Evolutionary conservation across 2,113 vertebrate genomes (phyloP).

Genomic region (Synodontis membranacea): DNA sequence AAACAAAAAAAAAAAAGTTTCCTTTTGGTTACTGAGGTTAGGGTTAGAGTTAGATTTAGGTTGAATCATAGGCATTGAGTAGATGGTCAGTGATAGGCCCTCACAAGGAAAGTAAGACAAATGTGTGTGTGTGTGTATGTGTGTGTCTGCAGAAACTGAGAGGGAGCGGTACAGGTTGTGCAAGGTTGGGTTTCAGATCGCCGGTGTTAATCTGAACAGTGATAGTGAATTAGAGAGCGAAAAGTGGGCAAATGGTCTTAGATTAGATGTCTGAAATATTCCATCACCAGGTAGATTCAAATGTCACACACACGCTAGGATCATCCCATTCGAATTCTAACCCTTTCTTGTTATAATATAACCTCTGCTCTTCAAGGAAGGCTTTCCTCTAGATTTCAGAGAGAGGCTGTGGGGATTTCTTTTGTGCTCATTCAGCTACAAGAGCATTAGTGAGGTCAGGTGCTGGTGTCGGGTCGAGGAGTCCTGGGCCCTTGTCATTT

Average conservation of each 20-base stretch:
- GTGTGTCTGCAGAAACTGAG: not conserved
- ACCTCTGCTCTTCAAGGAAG: not conserved
- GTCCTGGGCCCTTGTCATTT: not conserved
- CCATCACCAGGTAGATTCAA: not conserved
- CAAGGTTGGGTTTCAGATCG: constrained; percentile 36
- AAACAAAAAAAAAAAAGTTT: not conserved
- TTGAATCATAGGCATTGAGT: not conserved
- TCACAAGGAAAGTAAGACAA: not conserved
- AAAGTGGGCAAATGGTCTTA: constrained; percentile 7
- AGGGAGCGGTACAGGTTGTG: constrained; percentile 13
- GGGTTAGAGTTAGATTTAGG: not conserved
- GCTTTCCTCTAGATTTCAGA: not conserved
- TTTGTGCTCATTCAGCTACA: not conserved
- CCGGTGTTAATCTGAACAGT: constrained; percentile 31
- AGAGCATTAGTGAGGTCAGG: not conserved
- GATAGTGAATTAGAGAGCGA: constrained; percentile 29
- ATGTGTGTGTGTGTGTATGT: not conserved
- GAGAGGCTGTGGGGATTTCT: not conserved
- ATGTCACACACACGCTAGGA: too few relatives aligned
- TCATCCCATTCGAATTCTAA: not conserved
- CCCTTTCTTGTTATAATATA: not conserved
- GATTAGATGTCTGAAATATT: constrained; percentile 1
- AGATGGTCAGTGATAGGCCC: not conserved
- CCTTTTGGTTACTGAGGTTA: not conserved
- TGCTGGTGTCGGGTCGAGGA: not conserved